Evolutionary conservation across 2,888 invertebrate genomes (phyloP), one percentile per base, ranked within the genome.

Genomic region (Entomobrya proxima): DNA sequence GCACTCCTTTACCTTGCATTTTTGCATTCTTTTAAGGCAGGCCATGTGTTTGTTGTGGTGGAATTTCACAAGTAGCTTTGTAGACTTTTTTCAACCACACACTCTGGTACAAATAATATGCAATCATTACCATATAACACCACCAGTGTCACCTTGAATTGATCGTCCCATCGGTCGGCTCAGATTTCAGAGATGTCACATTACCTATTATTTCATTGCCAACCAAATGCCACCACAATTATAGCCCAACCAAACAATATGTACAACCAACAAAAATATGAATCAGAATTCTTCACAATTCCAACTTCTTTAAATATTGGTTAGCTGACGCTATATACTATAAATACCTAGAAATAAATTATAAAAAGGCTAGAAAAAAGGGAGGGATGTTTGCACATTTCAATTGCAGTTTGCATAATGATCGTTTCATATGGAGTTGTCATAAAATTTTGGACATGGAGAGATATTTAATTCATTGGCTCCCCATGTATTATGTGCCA

Each of bases 381-480:
- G 2, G 24, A 55, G 55, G 1, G 9, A 55, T 55, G 24, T 5
- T 24, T 55, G 55, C 24, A 61, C 2, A 61, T 61, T 32, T 15
- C 61, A 61, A 32, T 61, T 64, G 35, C 37, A 37, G 64, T 37
- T 64, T 64, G 64, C 64, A 64, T 64, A 64, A 37, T 64, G 64
- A 32, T 11, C 6, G 21, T 64, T 64, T 64, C 15, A 64, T 37
- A 64, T 64, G 64, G 64, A 64, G 64, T 18, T 21, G 37, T 64
- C 35, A 64, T 64, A 64, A 64, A 64, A 64, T 64, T 64, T n/a
- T n/a, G n/a, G n/a, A n/a, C n/a, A n/a, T n/a, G 37, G 64, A 64
- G 37, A 64, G 18, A 64, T 64, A 37, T 64, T 64, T 64, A 37
- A 64, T 64, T 35, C 64, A 64, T 37, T 30, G 61, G 61, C 64